Evolutionary conservation across 2,797 vertebrate genomes (phyloP), one percentile per base, ranked within the genome.

Genomic region (Mallotus villosus): DNA sequence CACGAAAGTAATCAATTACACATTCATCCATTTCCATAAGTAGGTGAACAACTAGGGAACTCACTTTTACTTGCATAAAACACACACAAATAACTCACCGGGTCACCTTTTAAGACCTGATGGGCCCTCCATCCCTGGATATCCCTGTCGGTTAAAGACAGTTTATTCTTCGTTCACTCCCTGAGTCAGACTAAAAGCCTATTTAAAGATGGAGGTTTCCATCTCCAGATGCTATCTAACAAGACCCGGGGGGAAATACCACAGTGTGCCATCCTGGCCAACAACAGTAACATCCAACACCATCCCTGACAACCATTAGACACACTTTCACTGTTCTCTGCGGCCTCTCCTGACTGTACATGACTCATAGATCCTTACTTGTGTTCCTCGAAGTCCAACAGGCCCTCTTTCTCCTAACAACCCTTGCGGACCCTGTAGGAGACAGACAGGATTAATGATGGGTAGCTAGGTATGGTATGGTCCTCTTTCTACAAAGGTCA

Each of bases 71-170:
- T 37, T 57, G 27, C 0, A 21, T 4, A 63, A 37, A 9, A 63
- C 1, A 51, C 5, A 0, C 22, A 41, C 19, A 41, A 17, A 41
- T 17, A 61, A 85, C 93, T 88, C 87, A 95, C 94, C 0, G 25
- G 57, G 63, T 91, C 86, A 71, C 95, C 95, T 90, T 94, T 94
- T 70, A 89, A 89, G 79, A 67, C 95, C 94, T 37, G 76, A 0
- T 0, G 75, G 75, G 27, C 94, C 93, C 49, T 87, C 84, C 27
- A 41, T 79, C 72, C 95, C 94, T 67, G 68, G 62, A 0, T 81
- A 77, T 55, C 95, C 95, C 95, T 95, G 77, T 19, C 57, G 55
- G 70, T 62, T 46, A 14, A 74, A 75, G 73, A 41, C 22, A 70
- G 51, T 55, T n/a, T n/a, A n/a, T 55, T 55, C 16, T n/a, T 11